Evolutionary conservation across 1,140 invertebrate genomes (phyloP).

Genomic region (Aphaenogaster floridana): DNA sequence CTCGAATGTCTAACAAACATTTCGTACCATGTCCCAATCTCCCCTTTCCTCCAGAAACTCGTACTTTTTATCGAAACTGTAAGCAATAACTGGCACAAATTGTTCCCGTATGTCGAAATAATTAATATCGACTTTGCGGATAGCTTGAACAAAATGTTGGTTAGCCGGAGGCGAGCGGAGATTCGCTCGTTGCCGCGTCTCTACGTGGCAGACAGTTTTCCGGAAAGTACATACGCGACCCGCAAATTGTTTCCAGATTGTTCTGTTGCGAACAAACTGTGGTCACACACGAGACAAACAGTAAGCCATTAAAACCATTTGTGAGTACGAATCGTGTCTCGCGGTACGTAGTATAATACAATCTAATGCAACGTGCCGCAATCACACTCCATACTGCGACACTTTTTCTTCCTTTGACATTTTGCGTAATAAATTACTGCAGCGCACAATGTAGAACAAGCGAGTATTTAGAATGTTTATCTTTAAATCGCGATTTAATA

Average conservation of each 20-base stretch:
- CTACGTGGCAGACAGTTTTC: constrained; percentile 69
- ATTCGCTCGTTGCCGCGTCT: constrained; percentile 64
- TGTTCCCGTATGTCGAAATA: constrained; percentile 58
- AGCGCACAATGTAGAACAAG: neutral
- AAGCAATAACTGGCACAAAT: constrained; percentile 70
- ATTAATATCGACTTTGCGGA: constrained; percentile 74
- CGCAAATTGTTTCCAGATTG: constrained; percentile 76
- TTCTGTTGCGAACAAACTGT: constrained; percentile 73
- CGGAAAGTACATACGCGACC: constrained; percentile 63
- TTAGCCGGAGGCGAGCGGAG: constrained; percentile 29
- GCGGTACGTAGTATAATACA: constrained; percentile 66
- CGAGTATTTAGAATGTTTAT: neutral
- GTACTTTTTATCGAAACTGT: constrained; percentile 16
- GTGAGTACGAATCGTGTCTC: constrained; percentile 59
- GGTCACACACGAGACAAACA: constrained; percentile 65
- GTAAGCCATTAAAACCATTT: constrained; percentile 71
- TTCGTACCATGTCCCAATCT: neutral
- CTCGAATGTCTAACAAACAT: constrained; percentile 2
- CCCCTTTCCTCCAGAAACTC: neutral
- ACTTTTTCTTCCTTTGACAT: constrained; percentile 35
- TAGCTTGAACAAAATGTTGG: constrained; percentile 58
- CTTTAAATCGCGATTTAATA: neutral
- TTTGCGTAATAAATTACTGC: constrained; percentile 28
- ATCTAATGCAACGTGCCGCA: constrained; percentile 32
- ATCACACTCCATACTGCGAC: constrained; percentile 7